Conservation (phyloP, 1,140 invertebrate genomes). For the Agrilus planipennis region DNA sequence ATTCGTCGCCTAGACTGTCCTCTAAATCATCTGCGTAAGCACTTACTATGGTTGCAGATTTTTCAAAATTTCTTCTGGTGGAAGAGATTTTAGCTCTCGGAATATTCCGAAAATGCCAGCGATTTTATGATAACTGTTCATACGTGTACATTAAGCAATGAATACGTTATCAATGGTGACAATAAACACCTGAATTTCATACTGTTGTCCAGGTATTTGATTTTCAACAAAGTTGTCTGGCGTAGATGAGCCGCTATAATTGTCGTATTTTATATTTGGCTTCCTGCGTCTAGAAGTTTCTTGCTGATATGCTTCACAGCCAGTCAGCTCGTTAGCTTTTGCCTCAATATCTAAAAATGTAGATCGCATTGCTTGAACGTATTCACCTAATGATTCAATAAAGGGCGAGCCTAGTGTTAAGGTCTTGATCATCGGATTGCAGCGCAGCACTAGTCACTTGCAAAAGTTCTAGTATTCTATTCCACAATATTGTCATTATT, state of each 20-base stretch:
- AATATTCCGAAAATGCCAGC: slow-evolving; percentile 18
- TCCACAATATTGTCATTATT: slow-evolving; percentile 13
- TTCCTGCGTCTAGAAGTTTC: slow-evolving; percentile 10
- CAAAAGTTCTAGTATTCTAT: slow-evolving; percentile 12
- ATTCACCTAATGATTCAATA: slow-evolving; percentile 16
- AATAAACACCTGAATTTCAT: slow-evolving; percentile 17
- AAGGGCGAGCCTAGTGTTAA: slow-evolving; percentile 12
- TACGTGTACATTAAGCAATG: slow-evolving; percentile 16
- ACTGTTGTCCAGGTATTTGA: slow-evolving; percentile 13
- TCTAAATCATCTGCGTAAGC: no score
- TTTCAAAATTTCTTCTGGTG: slow-evolving; percentile 20
- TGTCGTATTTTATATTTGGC: slow-evolving; percentile 10
- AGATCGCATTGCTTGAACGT: slow-evolving; percentile 13
- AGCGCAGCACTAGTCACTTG: slow-evolving; percentile 11
- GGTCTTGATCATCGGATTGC: slow-evolving; percentile 12
- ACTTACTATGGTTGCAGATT: no score
- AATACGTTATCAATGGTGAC: slow-evolving; percentile 17
- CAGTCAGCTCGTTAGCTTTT: slow-evolving; percentile 11
- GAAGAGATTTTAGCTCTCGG: slow-evolving; percentile 19
- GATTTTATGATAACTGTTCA: slow-evolving; percentile 10
- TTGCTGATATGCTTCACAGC: slow-evolving; percentile 13
- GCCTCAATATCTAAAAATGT: slow-evolving; percentile 15
- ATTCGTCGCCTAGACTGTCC: no score
- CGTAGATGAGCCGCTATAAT: slow-evolving; percentile 11
- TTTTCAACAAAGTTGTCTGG: slow-evolving; percentile 11